Base-by-base conservation (phyloP, 2,113 vertebrate genomes). In the Plotosus lineatus region DNA sequence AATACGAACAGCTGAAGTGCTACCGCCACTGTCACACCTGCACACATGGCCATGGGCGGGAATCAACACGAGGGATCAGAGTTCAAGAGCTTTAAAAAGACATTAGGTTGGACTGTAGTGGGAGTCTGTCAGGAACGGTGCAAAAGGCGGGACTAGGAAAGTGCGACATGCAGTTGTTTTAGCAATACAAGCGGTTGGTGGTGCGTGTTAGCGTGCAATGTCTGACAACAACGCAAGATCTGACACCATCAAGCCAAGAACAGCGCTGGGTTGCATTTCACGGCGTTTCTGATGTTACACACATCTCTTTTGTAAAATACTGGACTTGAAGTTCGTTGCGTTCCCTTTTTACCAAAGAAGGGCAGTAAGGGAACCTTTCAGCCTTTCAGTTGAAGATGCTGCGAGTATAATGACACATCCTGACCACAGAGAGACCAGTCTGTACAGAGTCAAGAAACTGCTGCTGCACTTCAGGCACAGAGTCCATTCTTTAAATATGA, bases 1-100 rank as follows among this genome's bases (percentile, higher is more conserved):
- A 11, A 88, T 87, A 31, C 68, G 88, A 95, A 83, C 79, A 50
- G 72, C 74, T 4, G 83, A 10, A 42, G 38, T 15, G 40, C 31
- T 23, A 61, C 21, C 19, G 1, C 90, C 88, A 46, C 90, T 86
- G 6, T 88, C 81, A 40, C 80, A 85, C 88, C 88, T 89, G 85
- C 80, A 85, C 72, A 85, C 72, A 85, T 6, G 76, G 84, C 60
- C 79, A 82, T 38, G 58, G 75, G 79, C 66, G 60, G 23, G 80
- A 26, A 71, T 82, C 77, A 85, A 58, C 73, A 80, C 26, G 6
- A n/a, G 40, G 31, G 69, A 15, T 69, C 42, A 74, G 50, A n/a
- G 51, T 71, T 71, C n/a, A 60, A 28, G 21, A 44, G 23, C 23
- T 69, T 69, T 44, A 6, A 46, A 72, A 28, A 15, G 60, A 50